Conservation (phyloP, 2,888 invertebrate genomes). For the Spisula solida region DNA sequence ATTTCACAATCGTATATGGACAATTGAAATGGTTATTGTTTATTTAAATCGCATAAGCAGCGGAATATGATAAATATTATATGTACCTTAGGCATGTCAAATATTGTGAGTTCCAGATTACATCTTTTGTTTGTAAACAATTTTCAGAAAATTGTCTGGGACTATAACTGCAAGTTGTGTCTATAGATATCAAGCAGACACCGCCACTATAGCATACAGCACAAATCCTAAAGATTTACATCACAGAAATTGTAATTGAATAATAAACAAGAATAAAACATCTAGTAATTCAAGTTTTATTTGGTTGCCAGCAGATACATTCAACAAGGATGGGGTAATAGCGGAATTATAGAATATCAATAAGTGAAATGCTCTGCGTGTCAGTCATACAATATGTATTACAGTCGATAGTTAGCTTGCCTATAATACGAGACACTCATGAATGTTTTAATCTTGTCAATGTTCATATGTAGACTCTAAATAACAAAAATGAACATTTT, state of each 20-base stretch:
- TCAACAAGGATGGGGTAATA: not conserved
- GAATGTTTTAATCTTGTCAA: conserved; percentile 5
- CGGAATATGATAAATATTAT: too few species aligned
- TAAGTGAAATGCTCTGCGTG: not conserved
- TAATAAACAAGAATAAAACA: conserved; percentile 18
- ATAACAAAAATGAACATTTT: not conserved
- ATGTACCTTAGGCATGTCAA: too few species aligned
- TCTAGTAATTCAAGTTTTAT: conserved; percentile 11
- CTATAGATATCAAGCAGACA: too few species aligned
- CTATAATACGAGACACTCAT: not conserved
- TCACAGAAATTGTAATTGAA: not conserved
- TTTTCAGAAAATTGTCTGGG: too few species aligned
- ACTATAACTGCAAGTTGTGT: too few species aligned
- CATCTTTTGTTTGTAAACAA: too few species aligned
- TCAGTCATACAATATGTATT: conserved; percentile 12
- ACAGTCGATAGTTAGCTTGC: conserved; percentile 6
- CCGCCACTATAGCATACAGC: not conserved
- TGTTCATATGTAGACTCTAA: not conserved
- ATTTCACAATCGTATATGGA: too few species aligned
- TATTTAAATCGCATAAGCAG: too few species aligned
- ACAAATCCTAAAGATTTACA: not conserved
- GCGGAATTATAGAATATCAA: conserved; percentile 25
- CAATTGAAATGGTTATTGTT: too few species aligned
- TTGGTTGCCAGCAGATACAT: not conserved
- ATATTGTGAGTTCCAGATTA: too few species aligned